Base-by-base conservation (phyloP, 2,888 invertebrate genomes). In the Gisinianus flammeolus region DNA sequence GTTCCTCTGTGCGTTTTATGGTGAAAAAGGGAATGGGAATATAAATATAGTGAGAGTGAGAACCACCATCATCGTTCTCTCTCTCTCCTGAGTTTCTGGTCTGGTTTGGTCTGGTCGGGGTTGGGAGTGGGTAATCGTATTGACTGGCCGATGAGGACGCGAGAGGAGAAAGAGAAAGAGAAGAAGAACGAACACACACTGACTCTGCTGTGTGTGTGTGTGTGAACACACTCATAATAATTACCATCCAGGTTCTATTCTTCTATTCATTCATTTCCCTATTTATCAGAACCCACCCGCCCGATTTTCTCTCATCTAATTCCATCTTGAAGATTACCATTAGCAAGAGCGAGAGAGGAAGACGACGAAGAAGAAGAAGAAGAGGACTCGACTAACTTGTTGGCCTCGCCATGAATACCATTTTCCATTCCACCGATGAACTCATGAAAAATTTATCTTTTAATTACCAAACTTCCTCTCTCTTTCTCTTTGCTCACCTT, bases 381-480 rank as follows among this genome's bases (percentile, higher is more conserved):
- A 44, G 44, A 16, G 44, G 44, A 44, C 44, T 35, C 12, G 77
- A 72, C 76, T 74, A 79, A 79, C 79, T 80, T 80, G 80, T 80
- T 80, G 79, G 75, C 79, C 75, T 71, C 78, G 79, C 79, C 75
- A 74, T 79, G 79, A 79, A 79, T 79, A 67, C 74, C 67, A 71
- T 76, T 78, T 30, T 73, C 76, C 56, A 33, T 71, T 58, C 71
- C 76, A 75, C 67, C 69, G 75, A 76, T 78, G 76, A 81, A 78
- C 80, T 82, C 80, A 82, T 82, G 82, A 82, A 82, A 82, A 81
- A 82, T 82, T 82, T 81, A 82, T 82, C 80, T 81, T 82, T 82
- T 82, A 82, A 82, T 82, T 81, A 82, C 80, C 80, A 80, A 82
- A 80, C 78, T 79, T 79, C 70, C 68, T 64, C 56, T 68, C 76